Percentiles rank a stretch among this genome's conserved stretches.
Conservation (phyloP, 1,140 invertebrate species). For the Schmidtea mediterranea region DNA sequence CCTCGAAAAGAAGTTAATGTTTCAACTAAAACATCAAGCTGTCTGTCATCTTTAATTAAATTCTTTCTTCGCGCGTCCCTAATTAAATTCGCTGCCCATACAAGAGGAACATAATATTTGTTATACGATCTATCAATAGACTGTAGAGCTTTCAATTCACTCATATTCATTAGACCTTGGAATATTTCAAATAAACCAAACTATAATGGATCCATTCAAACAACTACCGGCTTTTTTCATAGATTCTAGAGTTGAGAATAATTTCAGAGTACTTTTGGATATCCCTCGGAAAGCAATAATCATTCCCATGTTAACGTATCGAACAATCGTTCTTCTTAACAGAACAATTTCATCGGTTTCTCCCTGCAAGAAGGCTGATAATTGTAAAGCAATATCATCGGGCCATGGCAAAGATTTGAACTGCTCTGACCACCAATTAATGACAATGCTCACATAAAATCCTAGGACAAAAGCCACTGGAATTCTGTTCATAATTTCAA, state of each 20-base stretch:
- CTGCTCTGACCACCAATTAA: conserved; percentile 38
- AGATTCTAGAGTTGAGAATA: too few species aligned
- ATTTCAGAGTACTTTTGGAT: too few species aligned
- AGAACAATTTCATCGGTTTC: not conserved
- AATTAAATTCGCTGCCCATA: conserved; percentile 66
- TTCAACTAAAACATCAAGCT: conserved; percentile 11
- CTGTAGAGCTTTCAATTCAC: conserved; percentile 46
- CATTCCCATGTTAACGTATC: not conserved
- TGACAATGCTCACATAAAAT: conserved; percentile 68
- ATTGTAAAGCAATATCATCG: conserved; percentile 56
- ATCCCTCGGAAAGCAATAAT: too few species aligned
- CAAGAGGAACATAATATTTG: conserved; percentile 75
- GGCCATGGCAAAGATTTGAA: conserved; percentile 44
- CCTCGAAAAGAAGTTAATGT: conserved; percentile 52
- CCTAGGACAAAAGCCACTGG: conserved; percentile 45
- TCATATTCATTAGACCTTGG: conserved; percentile 47
- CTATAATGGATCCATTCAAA: too few species aligned
- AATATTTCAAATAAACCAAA: conserved; percentile 4
- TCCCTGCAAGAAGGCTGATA: conserved; percentile 36
- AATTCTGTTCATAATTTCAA: conserved; percentile 10
- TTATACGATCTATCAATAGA: conserved; percentile 45
- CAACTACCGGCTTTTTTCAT: too few species aligned
- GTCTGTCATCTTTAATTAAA: conserved; percentile 49
- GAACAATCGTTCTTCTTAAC: conserved; percentile 6
- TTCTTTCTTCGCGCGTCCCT: conserved; percentile 56